Evolutionary conservation across 1,140 invertebrate species (phyloP).

Genomic region (Drosophila sturtevanti): DNA sequence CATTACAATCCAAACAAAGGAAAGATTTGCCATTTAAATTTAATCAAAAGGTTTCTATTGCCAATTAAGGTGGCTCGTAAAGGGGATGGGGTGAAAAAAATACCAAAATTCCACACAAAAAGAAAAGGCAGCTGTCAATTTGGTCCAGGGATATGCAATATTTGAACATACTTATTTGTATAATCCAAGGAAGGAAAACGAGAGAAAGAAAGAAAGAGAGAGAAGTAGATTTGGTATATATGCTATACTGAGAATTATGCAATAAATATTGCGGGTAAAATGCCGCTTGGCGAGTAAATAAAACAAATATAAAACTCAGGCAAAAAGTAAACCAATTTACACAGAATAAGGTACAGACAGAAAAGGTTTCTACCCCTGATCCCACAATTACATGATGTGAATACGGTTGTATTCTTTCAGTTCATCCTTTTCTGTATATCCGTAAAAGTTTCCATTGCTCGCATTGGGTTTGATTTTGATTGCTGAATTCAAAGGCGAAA

Average conservation of each 20-base stretch:
- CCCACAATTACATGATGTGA: background rate
- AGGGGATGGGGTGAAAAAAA: background rate
- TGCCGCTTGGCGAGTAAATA: background rate
- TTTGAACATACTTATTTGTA: background rate
- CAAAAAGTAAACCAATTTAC: conserved; percentile 7
- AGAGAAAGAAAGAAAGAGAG: background rate
- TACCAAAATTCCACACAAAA: background rate
- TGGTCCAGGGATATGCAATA: background rate
- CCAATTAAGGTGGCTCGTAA: conserved; percentile 3
- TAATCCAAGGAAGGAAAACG: background rate
- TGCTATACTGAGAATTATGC: conserved; percentile 2
- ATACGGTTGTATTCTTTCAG: conserved; percentile 1
- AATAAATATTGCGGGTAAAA: conserved; percentile 9
- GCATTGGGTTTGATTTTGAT: conserved; percentile 5
- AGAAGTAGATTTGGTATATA: background rate
- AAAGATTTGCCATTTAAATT: conserved; percentile 1
- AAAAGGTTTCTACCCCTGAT: background rate
- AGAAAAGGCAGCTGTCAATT: conserved; percentile 2
- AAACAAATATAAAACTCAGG: conserved; percentile 5
- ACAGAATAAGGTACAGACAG: background rate
- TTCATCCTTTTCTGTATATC: background rate
- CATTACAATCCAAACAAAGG: background rate
- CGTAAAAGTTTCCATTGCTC: background rate
- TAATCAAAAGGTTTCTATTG: conserved; percentile 3
- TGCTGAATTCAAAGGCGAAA: background rate